Conservation (phyloP, 2,797 vertebrate species). For the Sebastes reedi region DNA sequence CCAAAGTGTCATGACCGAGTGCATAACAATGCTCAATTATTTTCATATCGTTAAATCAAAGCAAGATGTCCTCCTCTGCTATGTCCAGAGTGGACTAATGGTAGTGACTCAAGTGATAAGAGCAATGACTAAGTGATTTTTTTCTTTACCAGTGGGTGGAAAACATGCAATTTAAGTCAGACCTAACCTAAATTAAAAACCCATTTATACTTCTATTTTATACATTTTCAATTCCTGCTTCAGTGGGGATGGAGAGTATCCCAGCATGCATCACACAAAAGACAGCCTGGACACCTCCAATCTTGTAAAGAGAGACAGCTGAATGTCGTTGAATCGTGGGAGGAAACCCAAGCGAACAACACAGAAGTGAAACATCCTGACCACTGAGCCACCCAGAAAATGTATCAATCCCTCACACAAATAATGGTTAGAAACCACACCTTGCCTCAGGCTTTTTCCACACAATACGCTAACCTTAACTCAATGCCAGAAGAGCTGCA, state of each 20-base stretch:
- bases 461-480: neutral
- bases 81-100: conserved; percentile 3
- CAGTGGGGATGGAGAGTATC: neutral
- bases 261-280: neutral
- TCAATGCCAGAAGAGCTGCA: neutral
- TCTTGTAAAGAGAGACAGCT: neutral
- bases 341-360: neutral
- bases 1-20: conserved; percentile 2
- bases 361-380: neutral
- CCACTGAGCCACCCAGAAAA: neutral
- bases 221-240: neutral
- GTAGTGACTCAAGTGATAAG: conserved; percentile 37
- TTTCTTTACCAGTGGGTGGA: conserved; percentile 2
- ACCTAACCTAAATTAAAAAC: neutral
- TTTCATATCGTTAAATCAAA: conserved; percentile 12
- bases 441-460: neutral
- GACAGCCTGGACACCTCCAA: neutral
- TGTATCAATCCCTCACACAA: neutral
- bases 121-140: conserved; percentile 28
- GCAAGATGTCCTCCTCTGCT: conserved; percentile 18
- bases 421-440: neutral
- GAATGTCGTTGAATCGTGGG: neutral
- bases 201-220: neutral
- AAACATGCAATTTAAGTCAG: conserved; percentile 23
- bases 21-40: conserved; percentile 37